Conservation (phyloP, 2,888 invertebrate species). For the Drosophila greeni region DNA sequence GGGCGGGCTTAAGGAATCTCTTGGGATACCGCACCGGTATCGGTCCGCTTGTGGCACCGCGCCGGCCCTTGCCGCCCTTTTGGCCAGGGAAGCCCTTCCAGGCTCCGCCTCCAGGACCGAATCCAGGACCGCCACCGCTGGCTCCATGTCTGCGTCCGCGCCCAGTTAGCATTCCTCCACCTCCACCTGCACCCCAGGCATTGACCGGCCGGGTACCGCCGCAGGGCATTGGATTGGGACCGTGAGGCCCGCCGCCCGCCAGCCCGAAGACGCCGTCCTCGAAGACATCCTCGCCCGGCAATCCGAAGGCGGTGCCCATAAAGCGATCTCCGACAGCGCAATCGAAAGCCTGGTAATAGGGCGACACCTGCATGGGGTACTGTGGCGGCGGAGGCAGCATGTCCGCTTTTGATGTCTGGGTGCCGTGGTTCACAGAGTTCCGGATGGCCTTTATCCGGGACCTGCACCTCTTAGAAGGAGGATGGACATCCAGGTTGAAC, state of each 20-base stretch:
- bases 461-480: conserved; percentile 83
- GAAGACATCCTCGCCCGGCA: conserved; percentile 51
- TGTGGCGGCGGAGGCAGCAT: conserved; percentile 46
- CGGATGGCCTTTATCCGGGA: conserved; percentile 64
- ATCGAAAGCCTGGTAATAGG: conserved; percentile 67
- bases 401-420: conserved; percentile 81
- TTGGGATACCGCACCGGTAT: conserved; percentile 42
- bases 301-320: conserved; percentile 52
- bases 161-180: conserved; percentile 11
- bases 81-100: conserved; percentile 28
- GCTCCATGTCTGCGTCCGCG: background rate
- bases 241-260: conserved; percentile 54
- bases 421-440: conserved; percentile 80
- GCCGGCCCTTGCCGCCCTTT: conserved; percentile 11
- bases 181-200: conserved; percentile 6
- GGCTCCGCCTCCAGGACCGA: conserved; percentile 8
- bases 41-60: background rate
- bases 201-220: conserved; percentile 5
- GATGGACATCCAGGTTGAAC: conserved; percentile 85
- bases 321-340: conserved; percentile 68
- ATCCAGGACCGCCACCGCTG: background rate
- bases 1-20: conserved; percentile 18
- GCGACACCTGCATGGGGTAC: conserved; percentile 55
- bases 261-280: conserved; percentile 60
- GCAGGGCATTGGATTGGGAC: conserved; percentile 22